Conservation (phyloP, 2,888 invertebrate species). For the Pteria penguin region DNA sequence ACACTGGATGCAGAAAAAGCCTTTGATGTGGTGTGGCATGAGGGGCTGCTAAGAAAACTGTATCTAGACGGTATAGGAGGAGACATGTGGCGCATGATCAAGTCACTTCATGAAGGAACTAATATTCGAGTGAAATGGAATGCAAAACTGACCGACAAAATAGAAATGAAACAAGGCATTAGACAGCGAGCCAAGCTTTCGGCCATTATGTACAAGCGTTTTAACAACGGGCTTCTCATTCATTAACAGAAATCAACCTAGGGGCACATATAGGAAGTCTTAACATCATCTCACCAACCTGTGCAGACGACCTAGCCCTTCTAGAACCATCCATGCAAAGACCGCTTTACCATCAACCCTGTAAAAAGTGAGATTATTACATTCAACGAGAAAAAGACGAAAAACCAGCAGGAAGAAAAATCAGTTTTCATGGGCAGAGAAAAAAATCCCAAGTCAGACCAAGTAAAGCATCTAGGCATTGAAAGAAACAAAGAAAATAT, state of each 20-base stretch:
- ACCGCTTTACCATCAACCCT: not conserved
- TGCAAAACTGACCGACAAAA: not conserved
- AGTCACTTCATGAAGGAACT: not conserved
- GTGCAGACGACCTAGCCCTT: not conserved
- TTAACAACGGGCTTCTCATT: not conserved
- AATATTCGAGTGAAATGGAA: not conserved
- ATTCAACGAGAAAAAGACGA: not conserved
- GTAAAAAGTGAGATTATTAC: not conserved
- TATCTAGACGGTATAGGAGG: constrained; percentile 3
- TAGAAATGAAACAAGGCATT: not conserved
- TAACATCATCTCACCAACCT: not conserved
- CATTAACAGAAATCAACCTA: not conserved
- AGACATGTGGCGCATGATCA: not conserved
- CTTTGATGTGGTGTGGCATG: not conserved
- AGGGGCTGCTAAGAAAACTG: not conserved
- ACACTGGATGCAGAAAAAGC: constrained; percentile 12
- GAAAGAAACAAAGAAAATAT: not conserved
- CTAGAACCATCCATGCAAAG: not conserved
- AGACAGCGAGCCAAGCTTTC: not conserved
- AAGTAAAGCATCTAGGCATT: not conserved
- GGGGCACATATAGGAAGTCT: not conserved
- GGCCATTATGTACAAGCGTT: not conserved
- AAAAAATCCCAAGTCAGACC: not conserved
- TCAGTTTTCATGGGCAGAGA: not conserved
- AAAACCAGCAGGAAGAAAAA: not conserved